These are phyloP conservation scores for Hydractinia echinata DNA, from an alignment of 30 jellyfish, hydroid and myxozoan genomes.

Conservation along the genomic window DNA sequence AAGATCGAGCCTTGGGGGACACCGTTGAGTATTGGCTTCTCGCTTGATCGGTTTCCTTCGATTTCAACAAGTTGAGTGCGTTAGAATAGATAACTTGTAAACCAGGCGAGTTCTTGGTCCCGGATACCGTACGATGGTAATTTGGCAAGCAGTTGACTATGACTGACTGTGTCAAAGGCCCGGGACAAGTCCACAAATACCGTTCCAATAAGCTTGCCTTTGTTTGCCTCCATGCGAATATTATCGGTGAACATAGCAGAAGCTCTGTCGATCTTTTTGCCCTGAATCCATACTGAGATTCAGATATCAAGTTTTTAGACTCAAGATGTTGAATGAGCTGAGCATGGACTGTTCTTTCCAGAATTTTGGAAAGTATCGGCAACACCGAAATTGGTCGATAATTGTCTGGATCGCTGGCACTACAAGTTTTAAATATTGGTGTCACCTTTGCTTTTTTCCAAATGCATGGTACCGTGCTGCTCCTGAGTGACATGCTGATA, in stretches of 20 bases:
- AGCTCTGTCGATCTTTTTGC: neutral
- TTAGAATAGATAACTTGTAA: neutral
- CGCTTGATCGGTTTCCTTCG: neutral
- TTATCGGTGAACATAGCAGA: conserved; percentile 8
- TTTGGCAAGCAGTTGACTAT: too few species aligned
- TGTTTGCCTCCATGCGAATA: neutral
- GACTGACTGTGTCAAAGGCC: neutral
- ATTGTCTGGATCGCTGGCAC: conserved; percentile 18
- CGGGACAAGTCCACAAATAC: conserved; percentile 17
- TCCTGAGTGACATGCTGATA: neutral
- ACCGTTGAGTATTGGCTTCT: conserved; percentile 4
- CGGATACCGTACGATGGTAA: neutral
- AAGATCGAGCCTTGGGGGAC: conserved; percentile 23
- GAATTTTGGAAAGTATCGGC: too few species aligned
- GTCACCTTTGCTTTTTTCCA: neutral
- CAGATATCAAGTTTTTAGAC: neutral
- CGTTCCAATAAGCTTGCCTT: neutral
- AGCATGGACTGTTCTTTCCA: neutral
- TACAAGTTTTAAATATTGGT: conserved; percentile 5
- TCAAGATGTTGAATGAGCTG: conserved; percentile 7
- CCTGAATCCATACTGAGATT: conserved; percentile 14
- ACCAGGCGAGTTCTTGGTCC: neutral
- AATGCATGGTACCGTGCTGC: neutral
- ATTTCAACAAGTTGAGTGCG: neutral
- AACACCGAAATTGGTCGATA: conserved; percentile 2